These are phyloP conservation scores for Halcyon smyrnensis DNA, from an alignment of 2,797 vertebrate genomes.

Conservation along the genomic window DNA sequence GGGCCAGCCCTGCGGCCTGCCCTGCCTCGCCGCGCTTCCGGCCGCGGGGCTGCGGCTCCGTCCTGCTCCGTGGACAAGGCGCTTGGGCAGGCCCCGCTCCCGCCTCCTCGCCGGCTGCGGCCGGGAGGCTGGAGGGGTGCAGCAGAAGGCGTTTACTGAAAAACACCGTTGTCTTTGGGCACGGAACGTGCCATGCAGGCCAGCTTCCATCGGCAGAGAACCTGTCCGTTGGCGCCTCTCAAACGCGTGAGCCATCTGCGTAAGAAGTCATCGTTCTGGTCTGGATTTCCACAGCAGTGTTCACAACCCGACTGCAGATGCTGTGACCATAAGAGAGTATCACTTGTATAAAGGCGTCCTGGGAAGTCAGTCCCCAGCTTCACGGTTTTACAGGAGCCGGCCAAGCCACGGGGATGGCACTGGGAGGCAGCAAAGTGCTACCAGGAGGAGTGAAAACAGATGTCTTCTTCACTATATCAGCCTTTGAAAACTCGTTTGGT, in stretches of 20 bases:
- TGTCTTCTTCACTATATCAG: rapidly evolving
- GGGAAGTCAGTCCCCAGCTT: not conserved
- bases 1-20: too few relatives aligned
- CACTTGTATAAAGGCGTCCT: too few relatives aligned
- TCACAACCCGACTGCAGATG: not conserved
- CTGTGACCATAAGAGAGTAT: not conserved
- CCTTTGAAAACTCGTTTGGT: not conserved
- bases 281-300: not conserved
- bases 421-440: not conserved
- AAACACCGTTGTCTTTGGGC: not conserved
- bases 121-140: not conserved
- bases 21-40: too few relatives aligned
- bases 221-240: not conserved
- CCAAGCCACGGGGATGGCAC: not conserved
- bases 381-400: not conserved
- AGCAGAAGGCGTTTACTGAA: not conserved
- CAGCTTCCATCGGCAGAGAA: not conserved
- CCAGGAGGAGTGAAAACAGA: not conserved
- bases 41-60: too few relatives aligned
- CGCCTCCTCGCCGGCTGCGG: too few relatives aligned
- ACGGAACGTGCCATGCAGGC: rapidly evolving
- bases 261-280: too few relatives aligned
- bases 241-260: not conserved
- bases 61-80: rapidly evolving
- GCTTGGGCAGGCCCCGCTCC: not conserved